Evolutionary conservation across 2,797 vertebrate species (phyloP), one percentile per base, ranked within the genome.

Genomic region (Myoxocephalus aenaeus): DNA sequence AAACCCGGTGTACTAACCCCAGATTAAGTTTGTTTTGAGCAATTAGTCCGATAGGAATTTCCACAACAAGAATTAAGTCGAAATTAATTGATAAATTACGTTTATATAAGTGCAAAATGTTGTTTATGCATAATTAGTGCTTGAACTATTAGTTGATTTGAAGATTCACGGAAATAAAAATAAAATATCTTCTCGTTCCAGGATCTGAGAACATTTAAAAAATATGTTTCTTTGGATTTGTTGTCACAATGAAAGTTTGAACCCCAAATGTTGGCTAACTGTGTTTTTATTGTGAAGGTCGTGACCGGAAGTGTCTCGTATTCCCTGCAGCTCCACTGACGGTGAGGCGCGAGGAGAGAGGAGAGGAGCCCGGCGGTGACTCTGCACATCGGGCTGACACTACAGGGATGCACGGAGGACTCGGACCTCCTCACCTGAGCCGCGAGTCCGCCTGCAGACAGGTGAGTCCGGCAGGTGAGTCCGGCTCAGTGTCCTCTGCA

Each of bases 241-340:
- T 34, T 34, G 3, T 18, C 29, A 36, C 12, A 40, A 6, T 15
- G 18, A 13, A 34, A 13, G 12, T 25, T 8, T 15, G 12, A 7
- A 7, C 9, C 40, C 32, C 2, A 9, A 72, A 27, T 32, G 32
- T 32, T 5, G 32, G 32, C 9, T 1, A 42, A 48, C 20, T 48
- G 6, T 1, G 5, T 4, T 65, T 87, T 90, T 89, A 86, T 84
- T 90, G 81, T 85, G 88, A 87, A 89, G 0, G 1, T 1, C 6
- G 0, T 0, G 38, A 66, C 61, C 53, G 87, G 86, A 91, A 86
- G 86, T 65, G 12, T n/a, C 0, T 1, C 12, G 6, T 9, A 2
- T 15, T 38, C 22, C 17, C 29, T 0, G 65, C 2, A n/a, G 12
- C 62, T 86, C 80, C 69, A 59, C 27, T 12, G 71, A 20, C 15